Percentiles rank a stretch among this genome's conserved stretches.
Conservation (phyloP, 2,888 invertebrate species). For the Prionchulus punctatus region DNA sequence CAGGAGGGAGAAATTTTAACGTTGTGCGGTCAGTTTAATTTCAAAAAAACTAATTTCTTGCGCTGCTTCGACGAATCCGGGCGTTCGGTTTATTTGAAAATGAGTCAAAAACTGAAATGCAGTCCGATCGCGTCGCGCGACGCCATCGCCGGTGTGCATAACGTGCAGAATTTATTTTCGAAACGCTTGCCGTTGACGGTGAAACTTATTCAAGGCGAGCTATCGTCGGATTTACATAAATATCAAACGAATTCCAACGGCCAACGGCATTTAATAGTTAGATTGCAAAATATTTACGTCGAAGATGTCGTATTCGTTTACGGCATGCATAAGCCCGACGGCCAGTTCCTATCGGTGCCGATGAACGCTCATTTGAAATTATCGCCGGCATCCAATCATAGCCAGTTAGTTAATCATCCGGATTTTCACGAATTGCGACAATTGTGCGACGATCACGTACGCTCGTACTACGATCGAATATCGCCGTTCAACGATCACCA, state of each 20-base stretch:
- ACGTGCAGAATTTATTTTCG: constrained; percentile 60
- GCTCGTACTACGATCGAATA: background rate
- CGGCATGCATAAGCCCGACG: constrained; percentile 63
- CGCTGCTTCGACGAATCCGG: constrained; percentile 71
- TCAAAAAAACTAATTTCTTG: constrained; percentile 43
- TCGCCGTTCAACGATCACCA: constrained; percentile 1
- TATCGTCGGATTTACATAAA: background rate
- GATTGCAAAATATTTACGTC: background rate
- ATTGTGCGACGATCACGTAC: constrained; percentile 4
- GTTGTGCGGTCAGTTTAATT: constrained; percentile 24
- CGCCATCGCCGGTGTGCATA: constrained; percentile 84
- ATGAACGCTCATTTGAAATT: constrained; percentile 68
- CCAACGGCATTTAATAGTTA: background rate
- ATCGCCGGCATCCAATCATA: constrained; percentile 45
- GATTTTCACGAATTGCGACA: constrained; percentile 5
- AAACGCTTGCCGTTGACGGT: constrained; percentile 83
- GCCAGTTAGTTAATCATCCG: too few species aligned
- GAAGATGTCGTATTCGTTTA: constrained; percentile 6
- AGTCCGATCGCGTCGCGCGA: constrained; percentile 69
- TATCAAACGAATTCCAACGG: background rate
- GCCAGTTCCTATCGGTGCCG: constrained; percentile 55
- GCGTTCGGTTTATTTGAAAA: constrained; percentile 59
- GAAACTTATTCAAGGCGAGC: constrained; percentile 53
- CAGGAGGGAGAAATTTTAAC: constrained; percentile 30
- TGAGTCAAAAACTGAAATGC: constrained; percentile 75